These are phyloP conservation scores for Dryocosmus kuriphilus DNA, from an alignment of 2,888 invertebrate genomes.

Conservation along the genomic window DNA sequence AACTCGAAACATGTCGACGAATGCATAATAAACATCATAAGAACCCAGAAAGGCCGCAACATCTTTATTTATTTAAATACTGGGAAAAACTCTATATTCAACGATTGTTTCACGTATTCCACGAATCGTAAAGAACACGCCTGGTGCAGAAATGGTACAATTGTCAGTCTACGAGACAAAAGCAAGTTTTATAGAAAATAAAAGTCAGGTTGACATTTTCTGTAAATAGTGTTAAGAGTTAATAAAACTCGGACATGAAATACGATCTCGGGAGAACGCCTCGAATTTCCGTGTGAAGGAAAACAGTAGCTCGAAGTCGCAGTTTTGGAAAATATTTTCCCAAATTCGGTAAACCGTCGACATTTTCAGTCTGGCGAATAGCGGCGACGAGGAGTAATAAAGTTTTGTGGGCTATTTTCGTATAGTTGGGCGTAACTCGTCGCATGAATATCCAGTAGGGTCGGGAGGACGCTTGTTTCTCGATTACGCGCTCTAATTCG, in stretches of 20 bases:
- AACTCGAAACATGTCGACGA: no score
- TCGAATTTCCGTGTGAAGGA: not conserved
- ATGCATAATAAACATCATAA: no score
- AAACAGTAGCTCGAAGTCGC: not conserved
- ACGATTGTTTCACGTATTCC: no score
- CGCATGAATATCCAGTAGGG: constrained; percentile 40
- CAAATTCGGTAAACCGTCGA: constrained; percentile 21
- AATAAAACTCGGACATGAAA: constrained; percentile 9
- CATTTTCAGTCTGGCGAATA: constrained; percentile 15
- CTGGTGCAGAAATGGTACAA: no score
- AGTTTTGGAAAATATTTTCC: constrained; percentile 6
- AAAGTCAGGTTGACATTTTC: not conserved
- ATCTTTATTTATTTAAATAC: no score
- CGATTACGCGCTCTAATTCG: constrained; percentile 54
- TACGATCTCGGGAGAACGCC: not conserved
- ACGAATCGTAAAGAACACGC: no score
- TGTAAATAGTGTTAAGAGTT: constrained; percentile 11
- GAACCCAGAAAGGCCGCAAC: no score
- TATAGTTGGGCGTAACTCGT: constrained; percentile 38
- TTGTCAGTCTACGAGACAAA: not conserved
- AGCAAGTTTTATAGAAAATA: not conserved
- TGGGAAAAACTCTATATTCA: no score
- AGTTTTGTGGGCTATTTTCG: constrained; percentile 40
- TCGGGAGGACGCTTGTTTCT: constrained; percentile 49
- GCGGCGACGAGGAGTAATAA: constrained; percentile 23